Evolutionary conservation across 2,888 invertebrate species (phyloP).

Genomic region (Orthosia cruda): DNA sequence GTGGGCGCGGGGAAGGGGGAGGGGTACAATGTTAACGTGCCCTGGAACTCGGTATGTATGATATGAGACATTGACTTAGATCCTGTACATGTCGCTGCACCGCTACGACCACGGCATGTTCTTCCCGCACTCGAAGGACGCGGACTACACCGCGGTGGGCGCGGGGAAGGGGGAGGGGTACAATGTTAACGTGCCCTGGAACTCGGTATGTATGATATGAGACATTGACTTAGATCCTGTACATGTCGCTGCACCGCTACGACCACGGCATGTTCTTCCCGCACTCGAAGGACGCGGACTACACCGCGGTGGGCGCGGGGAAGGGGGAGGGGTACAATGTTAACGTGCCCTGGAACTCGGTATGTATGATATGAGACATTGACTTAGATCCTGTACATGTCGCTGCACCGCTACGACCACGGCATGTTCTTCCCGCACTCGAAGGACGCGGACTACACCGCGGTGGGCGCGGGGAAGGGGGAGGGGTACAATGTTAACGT

Average conservation of each 20-base stretch:
- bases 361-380: conserved; percentile 68
- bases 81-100: conserved; percentile 98
- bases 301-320: conserved; percentile 93
- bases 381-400: conserved; percentile 96
- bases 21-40: conserved; percentile 98
- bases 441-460: conserved; percentile 93
- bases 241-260: conserved; percentile 98
- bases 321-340: conserved; percentile 96
- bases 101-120: conserved; percentile 97
- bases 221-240: conserved; percentile 93
- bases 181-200: conserved; percentile 99
- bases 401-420: conserved; percentile 97
- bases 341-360: conserved; percentile 98
- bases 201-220: conserved; percentile 90
- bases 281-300: conserved; percentile 93
- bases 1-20: conserved; percentile 93
- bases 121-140: conserved; percentile 95
- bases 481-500: conserved; percentile 98
- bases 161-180: conserved; percentile 94
- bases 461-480: conserved; percentile 93
- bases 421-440: conserved; percentile 97
- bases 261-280: conserved; percentile 98
- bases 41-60: conserved; percentile 95
- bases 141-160: conserved; percentile 93
- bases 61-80: conserved; percentile 82